Percentiles rank a stretch among this genome's conserved stretches.
Conservation (phyloP, 2,797 vertebrate genomes). For the Bradypodion pumilum region DNA sequence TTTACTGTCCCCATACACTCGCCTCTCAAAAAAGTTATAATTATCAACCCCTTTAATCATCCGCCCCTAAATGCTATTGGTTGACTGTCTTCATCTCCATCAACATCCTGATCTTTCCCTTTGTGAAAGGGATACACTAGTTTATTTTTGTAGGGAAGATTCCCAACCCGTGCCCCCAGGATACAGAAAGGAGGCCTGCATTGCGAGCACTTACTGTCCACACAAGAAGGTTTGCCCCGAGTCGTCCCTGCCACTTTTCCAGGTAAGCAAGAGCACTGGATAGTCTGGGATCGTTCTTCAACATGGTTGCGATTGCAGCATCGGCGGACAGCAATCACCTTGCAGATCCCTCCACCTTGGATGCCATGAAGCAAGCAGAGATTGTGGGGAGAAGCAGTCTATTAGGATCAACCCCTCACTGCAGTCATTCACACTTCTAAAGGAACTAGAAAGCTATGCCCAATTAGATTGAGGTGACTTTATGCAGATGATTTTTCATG, state of each 20-base stretch:
- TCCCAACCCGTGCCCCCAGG: too few relatives aligned
- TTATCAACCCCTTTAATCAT: neutral
- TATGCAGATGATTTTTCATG: neutral
- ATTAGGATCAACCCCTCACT: neutral
- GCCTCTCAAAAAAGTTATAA: neutral
- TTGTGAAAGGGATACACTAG: neutral
- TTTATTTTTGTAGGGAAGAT: too few relatives aligned
- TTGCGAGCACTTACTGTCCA: conserved; percentile 47
- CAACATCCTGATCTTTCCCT: neutral
- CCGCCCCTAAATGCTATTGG: neutral
- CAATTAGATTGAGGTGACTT: neutral
- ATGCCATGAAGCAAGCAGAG: neutral
- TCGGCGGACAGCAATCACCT: conserved; percentile 55
- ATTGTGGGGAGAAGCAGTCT: neutral
- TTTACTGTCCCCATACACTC: neutral
- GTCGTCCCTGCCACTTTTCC: conserved; percentile 64
- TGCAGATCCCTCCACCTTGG: conserved; percentile 55
- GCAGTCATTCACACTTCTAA: too few relatives aligned
- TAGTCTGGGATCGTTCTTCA: conserved; percentile 59
- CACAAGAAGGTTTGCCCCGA: conserved; percentile 57
- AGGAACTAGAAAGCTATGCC: neutral
- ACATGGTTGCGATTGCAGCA: conserved; percentile 61
- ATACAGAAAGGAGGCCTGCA: neutral
- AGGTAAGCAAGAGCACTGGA: conserved; percentile 64
- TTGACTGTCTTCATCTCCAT: neutral